phyloP scores from a whole-genome alignment of 2,888 invertebrate genomes.

The Ophion obscuratus region DNA sequence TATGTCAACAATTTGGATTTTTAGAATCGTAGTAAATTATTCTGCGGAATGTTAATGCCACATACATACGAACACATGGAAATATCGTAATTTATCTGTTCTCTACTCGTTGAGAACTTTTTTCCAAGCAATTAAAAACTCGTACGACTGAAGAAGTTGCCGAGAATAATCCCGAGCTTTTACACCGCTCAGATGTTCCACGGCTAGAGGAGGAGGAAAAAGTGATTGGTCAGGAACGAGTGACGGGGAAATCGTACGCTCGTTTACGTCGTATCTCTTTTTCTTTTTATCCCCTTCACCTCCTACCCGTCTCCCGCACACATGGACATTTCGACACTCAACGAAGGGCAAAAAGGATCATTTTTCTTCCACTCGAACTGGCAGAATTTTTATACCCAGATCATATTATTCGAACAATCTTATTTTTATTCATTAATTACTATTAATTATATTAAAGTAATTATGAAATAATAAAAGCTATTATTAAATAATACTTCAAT shows the following conservation, averaged over 20 bases:
- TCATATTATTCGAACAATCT: no score
- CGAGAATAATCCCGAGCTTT: conserved; percentile 11
- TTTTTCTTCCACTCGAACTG: neutral
- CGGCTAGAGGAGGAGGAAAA: conserved; percentile 62
- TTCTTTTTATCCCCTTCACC: conserved; percentile 12
- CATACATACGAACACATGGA: neutral
- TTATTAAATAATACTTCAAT: no score
- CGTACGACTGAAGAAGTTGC: conserved; percentile 12
- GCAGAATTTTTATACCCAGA: conserved; percentile 9
- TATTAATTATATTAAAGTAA: no score
- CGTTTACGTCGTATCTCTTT: conserved; percentile 8
- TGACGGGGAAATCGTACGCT: conserved; percentile 42
- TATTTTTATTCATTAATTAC: no score
- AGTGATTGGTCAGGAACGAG: conserved; percentile 11
- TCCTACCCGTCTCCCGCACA: conserved; percentile 6
- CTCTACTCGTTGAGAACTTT: neutral
- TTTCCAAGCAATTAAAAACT: conserved; percentile 30
- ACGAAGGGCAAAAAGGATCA: neutral
- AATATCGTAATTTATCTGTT: neutral
- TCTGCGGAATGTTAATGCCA: no score
- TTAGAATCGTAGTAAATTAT: no score
- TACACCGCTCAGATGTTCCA: conserved; percentile 7
- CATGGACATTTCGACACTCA: neutral
- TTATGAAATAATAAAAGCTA: no score
- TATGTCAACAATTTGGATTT: no score